Evolutionary conservation across 2,797 vertebrate species (phyloP), one percentile per base, ranked within the genome.

Genomic region (Podarcis lilfordi): DNA sequence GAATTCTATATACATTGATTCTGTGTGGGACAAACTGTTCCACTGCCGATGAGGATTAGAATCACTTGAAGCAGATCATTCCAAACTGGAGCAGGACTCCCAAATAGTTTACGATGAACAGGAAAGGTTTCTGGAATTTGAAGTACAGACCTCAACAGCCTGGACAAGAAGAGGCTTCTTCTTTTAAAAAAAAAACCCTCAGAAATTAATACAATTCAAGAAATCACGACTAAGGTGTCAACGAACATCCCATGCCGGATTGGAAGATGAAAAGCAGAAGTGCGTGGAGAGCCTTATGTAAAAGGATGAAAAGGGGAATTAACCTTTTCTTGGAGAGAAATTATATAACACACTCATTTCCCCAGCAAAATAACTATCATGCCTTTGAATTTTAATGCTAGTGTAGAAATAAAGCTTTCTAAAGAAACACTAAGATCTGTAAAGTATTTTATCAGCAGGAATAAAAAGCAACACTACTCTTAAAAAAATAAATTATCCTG

Each of bases 1-100:
- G 93, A 89, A 75, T 95, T 91, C 93, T 91, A 75, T 88, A 89
- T 91, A 93, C 93, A 95, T 32, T 40, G 82, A 94, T 35, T 78
- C 91, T 87, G 84, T 90, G 94, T 82, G 93, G 94, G 92, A 96
- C 93, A 95, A 92, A 94, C 25, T 94, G 94, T 96, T 94, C 94
- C 0, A 37, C 79, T 59, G 87, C 69, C 61, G 66, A 32, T 82
- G 92, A 66, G 82, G 95, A 94, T 88, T 68, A 95, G 91, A 93
- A 93, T 93, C 89, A 88, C 92, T 93, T 93, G 91, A 95, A 96
- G 91, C 35, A 92, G 87, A 89, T 91, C 84, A 91, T 92, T 95
- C 83, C 89, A 82, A 66, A 94, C 91, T 1, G 9, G 59, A 32
- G 55, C 4, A 69, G 80, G 82, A 85, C 40, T 59, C 90, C 79